Evolutionary conservation across 2,888 invertebrate species (phyloP).

Genomic region (Drosophila basisetae): DNA sequence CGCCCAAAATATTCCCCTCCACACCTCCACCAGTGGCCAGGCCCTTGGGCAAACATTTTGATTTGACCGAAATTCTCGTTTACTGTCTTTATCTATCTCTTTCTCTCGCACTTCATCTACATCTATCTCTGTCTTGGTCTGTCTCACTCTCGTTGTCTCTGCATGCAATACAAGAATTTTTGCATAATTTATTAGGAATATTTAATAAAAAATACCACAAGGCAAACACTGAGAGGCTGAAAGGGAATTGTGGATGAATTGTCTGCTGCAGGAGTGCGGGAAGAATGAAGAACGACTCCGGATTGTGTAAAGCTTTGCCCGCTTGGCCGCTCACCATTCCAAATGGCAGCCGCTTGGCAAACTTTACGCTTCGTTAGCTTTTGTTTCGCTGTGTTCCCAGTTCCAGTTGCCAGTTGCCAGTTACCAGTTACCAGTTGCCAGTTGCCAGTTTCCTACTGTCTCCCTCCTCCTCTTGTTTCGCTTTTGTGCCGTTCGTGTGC

Average conservation of each 20-base stretch:
- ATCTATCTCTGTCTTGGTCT: constrained; percentile 5
- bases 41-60: constrained; percentile 59
- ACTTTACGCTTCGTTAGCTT: constrained; percentile 80
- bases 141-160: constrained; percentile 29
- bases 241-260: constrained; percentile 48
- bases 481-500: constrained; percentile 49
- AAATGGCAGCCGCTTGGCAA: constrained; percentile 73
- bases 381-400: constrained; percentile 61
- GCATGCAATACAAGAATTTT: constrained; percentile 71
- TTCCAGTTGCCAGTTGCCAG: constrained; percentile 15
- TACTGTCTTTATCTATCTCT: constrained; percentile 7
- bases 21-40: neutral
- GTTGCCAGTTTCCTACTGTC: constrained; percentile 8
- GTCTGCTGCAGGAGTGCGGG: neutral
- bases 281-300: neutral
- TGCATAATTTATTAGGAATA: constrained; percentile 80
- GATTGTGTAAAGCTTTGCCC: constrained; percentile 30
- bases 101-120: neutral
- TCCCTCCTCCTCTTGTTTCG: neutral
- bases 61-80: constrained; percentile 58
- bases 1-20: constrained; percentile 14
- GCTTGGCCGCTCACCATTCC: constrained; percentile 53
- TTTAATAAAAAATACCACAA: constrained; percentile 79
- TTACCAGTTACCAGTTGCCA: constrained; percentile 11
- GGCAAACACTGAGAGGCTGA: constrained; percentile 64